Conservation (phyloP, 2,113 vertebrate species). For the Cheilinus undulatus region DNA sequence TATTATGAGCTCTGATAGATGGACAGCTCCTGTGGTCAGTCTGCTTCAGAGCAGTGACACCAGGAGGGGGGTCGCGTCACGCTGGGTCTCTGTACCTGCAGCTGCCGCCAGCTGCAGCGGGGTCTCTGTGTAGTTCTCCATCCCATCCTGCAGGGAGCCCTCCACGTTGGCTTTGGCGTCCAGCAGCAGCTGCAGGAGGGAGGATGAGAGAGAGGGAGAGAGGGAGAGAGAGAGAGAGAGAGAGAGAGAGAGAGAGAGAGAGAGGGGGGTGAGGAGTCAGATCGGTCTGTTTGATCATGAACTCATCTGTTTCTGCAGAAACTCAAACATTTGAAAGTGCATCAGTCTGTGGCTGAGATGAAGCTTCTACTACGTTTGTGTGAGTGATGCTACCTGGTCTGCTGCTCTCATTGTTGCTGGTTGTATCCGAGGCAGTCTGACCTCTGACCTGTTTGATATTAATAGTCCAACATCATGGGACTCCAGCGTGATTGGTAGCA, state of each 20-base stretch:
- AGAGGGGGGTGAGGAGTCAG: constrained; percentile 9
- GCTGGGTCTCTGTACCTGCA: constrained; percentile 86
- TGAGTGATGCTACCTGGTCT: no score
- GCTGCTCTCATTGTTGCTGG: no score
- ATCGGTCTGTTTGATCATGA: background rate
- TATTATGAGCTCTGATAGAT: constrained; percentile 26
- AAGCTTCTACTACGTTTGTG: no score
- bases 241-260: background rate
- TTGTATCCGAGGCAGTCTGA: no score
- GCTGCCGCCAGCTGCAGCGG: constrained; percentile 95
- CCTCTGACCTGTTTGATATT: no score
- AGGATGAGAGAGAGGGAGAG: background rate
- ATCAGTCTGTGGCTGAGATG: no score
- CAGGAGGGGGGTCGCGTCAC: constrained; percentile 12
- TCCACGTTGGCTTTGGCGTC: constrained; percentile 96
- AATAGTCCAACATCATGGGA: no score
- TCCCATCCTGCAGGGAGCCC: constrained; percentile 94
- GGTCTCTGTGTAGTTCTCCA: constrained; percentile 98
- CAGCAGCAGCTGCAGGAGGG: constrained; percentile 89
- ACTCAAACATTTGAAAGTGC: no score
- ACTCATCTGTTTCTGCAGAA: background rate
- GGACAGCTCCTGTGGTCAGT: constrained; percentile 33
- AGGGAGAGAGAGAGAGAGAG: background rate
- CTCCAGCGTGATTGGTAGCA: no score
- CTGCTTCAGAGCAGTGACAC: constrained; percentile 29